phyloP scores from a whole-genome alignment of 2,113 vertebrate genomes.

The Lagopus leucura region DNA sequence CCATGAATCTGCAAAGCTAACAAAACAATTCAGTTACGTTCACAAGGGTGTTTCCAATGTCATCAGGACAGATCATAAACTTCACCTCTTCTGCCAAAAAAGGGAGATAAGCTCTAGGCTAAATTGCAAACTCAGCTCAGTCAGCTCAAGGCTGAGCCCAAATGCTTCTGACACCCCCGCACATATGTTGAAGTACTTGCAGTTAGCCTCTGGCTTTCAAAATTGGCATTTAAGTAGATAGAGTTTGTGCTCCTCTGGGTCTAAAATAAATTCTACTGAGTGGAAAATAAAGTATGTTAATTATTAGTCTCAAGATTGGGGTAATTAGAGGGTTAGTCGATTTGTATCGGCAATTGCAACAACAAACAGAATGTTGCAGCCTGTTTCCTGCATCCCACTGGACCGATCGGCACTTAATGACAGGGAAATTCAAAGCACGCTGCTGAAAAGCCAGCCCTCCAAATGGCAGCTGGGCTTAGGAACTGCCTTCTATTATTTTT shows the following conservation, averaged over 20 bases:
- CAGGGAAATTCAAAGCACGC: background rate
- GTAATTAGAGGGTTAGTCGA: conserved; percentile 12
- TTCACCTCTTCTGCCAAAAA: conserved; percentile 4
- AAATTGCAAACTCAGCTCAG: conserved; percentile 22
- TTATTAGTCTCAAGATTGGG: conserved; percentile 7
- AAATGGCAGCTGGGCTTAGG: background rate
- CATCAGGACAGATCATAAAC: conserved; percentile 26
- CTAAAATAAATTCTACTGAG: conserved; percentile 25
- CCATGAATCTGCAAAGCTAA: conserved; percentile 16
- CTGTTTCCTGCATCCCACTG: background rate
- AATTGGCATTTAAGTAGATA: conserved; percentile 38
- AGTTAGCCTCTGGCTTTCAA: conserved; percentile 44
- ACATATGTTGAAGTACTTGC: conserved; percentile 23
- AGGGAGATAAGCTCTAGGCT: conserved; percentile 34
- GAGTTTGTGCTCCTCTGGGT: background rate
- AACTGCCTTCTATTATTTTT: background rate
- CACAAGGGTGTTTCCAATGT: conserved; percentile 14
- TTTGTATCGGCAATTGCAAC: background rate
- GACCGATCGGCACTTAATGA: background rate
- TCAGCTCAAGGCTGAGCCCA: conserved; percentile 27
- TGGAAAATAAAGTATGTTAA: conserved; percentile 25
- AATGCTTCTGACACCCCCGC: conserved; percentile 11
- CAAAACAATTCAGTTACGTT: conserved; percentile 29
- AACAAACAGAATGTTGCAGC: conserved; percentile 11
- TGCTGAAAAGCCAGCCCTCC: background rate